Evolutionary conservation across 2,888 invertebrate genomes (phyloP), one percentile per base, ranked within the genome.

Genomic region (Acanthoscelides obtectus): DNA sequence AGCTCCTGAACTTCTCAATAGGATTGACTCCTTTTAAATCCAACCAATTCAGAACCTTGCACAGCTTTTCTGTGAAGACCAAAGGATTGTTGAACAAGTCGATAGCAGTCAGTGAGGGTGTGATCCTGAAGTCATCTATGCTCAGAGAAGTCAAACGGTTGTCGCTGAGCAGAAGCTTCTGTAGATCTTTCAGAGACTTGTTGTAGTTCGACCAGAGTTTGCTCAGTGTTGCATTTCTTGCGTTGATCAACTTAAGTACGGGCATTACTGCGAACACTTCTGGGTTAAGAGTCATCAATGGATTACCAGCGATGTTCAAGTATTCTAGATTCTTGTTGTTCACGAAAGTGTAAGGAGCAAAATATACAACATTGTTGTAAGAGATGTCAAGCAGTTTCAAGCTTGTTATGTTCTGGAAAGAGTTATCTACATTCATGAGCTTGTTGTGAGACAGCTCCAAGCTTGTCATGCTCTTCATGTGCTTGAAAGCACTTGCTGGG

Each of bases 261-360:
- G 88, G 88, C 63, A 91, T 89, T 71, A 89, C 86, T 72, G 88
- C 80, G 84, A 94, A 94, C 1, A 92, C 87, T 72, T 90, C 88
- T 0, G 91, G 89, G 70, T 92, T 90, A 2, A 95, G 82, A 75
- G 88, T 88, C 65, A 73, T 75, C 72, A 94, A 86, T 0, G 91
- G 91, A 84, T 94, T 95, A 19, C 92, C 91, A 76, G 92, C 91
- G 67, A 95, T 87, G 80, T 89, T 91, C 17, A 94, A 84, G 83
- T 88, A 90, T 22, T 86, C 88, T 72, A 94, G 85, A 74, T 90
- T 89, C 22, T 86, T 87, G 76, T 93, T 93, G 74, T 91, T 89
- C 77, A 87, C 87, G 82, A 94, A 94, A 73, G 91, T 86, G 77
- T 89, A 87, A 8, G 87, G 84, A 67, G 91, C 89, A 45, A 94